Conservation (phyloP, 1,140 invertebrate genomes). For the Ips typographus region DNA sequence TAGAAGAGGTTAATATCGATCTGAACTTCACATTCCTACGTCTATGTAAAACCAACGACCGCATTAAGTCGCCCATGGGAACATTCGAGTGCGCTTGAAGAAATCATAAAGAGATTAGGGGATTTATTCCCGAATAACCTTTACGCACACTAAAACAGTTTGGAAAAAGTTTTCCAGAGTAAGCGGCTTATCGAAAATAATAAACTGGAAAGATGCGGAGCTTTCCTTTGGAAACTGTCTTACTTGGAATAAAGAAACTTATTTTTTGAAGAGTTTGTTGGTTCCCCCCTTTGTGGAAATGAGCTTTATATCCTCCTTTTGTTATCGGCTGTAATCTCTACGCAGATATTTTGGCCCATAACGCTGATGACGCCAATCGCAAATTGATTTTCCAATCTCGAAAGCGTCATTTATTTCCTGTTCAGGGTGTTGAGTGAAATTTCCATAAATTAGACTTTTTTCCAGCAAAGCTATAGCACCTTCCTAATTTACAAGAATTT, state of each 20-base stretch:
- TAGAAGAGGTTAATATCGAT: not conserved
- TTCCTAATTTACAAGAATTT: not conserved
- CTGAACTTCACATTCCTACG: constrained; percentile 15
- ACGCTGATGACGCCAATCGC: no score
- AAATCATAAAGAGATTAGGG: constrained; percentile 41
- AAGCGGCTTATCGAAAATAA: constrained; percentile 41
- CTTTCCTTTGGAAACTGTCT: constrained; percentile 18
- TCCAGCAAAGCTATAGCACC: no score
- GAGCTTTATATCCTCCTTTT: not conserved
- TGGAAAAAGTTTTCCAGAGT: constrained; percentile 29
- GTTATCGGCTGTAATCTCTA: not conserved
- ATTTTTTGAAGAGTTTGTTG: constrained; percentile 14
- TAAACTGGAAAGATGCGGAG: constrained; percentile 29
- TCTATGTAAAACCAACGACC: constrained; percentile 32
- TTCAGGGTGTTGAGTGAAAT: no score
- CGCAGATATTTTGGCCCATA: not conserved
- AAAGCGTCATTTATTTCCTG: no score
- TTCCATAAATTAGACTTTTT: no score
- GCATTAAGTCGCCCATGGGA: constrained; percentile 28
- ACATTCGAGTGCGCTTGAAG: constrained; percentile 32
- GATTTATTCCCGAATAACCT: constrained; percentile 37
- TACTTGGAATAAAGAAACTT: constrained; percentile 18
- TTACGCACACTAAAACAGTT: constrained; percentile 38
- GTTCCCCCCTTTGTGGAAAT: not conserved
- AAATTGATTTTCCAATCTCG: no score